Evolutionary conservation across 2,797 vertebrate genomes (phyloP), one percentile per base, ranked within the genome.

Genomic region (Rachycentron canadum): DNA sequence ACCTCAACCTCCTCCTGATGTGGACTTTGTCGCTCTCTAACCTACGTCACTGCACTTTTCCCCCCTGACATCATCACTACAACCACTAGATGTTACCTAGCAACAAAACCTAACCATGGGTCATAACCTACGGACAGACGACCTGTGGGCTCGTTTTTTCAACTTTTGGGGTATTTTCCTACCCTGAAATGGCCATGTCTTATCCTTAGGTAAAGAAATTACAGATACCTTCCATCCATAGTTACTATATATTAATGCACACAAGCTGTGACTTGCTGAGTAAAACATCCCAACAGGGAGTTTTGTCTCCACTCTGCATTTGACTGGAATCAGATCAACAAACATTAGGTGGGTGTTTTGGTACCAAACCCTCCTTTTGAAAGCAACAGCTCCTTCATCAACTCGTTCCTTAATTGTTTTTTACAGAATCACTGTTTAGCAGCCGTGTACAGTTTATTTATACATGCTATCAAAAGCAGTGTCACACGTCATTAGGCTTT

Each of bases 401-500:
- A 2, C 45, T 77, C 55, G 7, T 21, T 41, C 56, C 58, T 47
- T 86, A 78, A 81, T 76, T 82, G 86, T 68, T 82, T 49, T 28
- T 41, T 70, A 52, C 52, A 40, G 71, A 57, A 73, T 77, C 58
- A 21, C 41, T 40, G 64, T 30, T 25, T 83, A 87, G 83, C 70
- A 49, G 59, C 61, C 3, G 62, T 26, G 69, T 59, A 32, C 43
- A 17, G 64, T 69, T 78, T 86, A 87, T 84, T 88, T 84, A 78
- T 86, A 76, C 47, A 3, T 43, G 79, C 82, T 68, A 81, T 88
- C 78, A 83, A 75, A 84, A 82, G 80, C 79, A 56, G 55, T 77
- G 63, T 65, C 63, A 17, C 78, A 56, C 78, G 72, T 88, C 90
- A 80, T 73, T 65, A 59, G 65, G 86, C 86, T 76, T 79, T 84